phyloP scores from a whole-genome alignment of 2,888 invertebrate genomes.

The Chymomyza caudatula region DNA sequence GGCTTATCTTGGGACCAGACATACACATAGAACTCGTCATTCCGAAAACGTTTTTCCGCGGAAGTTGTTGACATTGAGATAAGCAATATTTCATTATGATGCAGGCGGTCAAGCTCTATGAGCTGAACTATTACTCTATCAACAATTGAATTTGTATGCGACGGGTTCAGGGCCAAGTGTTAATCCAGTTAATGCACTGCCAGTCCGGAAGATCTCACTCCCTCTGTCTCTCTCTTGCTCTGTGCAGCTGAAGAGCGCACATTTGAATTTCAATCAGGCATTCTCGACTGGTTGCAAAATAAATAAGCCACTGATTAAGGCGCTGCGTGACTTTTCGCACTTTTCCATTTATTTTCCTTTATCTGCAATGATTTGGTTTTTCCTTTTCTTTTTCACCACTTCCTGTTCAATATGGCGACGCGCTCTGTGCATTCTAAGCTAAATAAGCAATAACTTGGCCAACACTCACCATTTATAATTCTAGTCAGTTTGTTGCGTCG shows the following conservation, averaged over 20 bases:
- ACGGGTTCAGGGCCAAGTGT: constrained; percentile 20
- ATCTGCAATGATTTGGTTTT: background rate
- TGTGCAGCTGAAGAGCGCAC: constrained; percentile 31
- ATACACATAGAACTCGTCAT: constrained; percentile 8
- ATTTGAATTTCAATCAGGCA: constrained; percentile 63
- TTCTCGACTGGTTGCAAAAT: constrained; percentile 34
- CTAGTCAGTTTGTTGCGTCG: constrained; percentile 87
- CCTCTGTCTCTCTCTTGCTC: background rate
- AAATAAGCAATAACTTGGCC: background rate
- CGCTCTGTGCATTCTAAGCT: background rate
- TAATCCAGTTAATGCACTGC: constrained; percentile 39
- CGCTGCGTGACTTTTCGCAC: background rate
- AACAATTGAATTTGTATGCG: constrained; percentile 2
- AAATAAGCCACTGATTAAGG: constrained; percentile 40
- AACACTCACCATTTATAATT: constrained; percentile 84
- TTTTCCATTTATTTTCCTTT: background rate
- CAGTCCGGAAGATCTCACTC: constrained; percentile 16
- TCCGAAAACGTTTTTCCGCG: constrained; percentile 22
- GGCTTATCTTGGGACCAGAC: constrained; percentile 18
- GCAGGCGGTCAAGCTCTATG: background rate
- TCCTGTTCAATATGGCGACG: constrained; percentile 35
- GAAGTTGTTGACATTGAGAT: constrained; percentile 32
- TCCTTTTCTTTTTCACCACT: background rate
- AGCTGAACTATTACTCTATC: background rate
- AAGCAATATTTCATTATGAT: background rate